Evolutionary conservation across 2,113 vertebrate species (phyloP).

Genomic region (Crocuta crocuta): DNA sequence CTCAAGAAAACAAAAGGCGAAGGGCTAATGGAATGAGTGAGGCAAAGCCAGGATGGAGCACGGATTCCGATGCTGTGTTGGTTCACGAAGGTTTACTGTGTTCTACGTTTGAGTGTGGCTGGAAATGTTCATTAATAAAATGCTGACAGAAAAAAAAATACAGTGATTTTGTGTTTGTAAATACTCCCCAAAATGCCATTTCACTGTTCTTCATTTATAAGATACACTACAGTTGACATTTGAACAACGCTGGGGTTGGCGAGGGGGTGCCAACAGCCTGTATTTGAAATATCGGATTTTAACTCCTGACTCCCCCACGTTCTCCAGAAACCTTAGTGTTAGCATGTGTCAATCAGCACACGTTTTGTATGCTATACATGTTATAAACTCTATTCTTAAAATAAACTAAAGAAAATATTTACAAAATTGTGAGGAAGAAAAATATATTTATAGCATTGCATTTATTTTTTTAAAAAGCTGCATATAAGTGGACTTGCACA

Average conservation of each 20-base stretch:
- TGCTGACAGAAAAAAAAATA: not conserved
- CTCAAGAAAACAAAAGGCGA: not conserved
- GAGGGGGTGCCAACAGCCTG: not conserved
- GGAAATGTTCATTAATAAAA: not conserved
- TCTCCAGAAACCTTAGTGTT: not conserved
- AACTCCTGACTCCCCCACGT: not conserved
- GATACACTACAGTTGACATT: not conserved
- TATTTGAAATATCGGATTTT: not conserved
- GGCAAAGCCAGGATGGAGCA: not conserved
- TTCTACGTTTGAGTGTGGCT: not conserved
- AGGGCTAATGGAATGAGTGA: not conserved
- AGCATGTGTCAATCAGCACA: not conserved
- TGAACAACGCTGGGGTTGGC: not conserved
- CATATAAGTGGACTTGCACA: not conserved
- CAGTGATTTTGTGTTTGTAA: conserved; percentile 35
- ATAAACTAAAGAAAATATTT: not conserved
- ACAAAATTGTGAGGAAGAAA: not conserved
- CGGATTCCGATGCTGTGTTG: not conserved
- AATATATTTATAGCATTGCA: not conserved
- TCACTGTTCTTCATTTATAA: conserved; percentile 24
- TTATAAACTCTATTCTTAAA: not conserved
- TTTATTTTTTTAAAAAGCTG: not conserved
- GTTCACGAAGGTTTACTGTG: accelerated
- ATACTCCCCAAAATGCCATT: not conserved
- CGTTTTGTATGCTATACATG: not conserved